Base-by-base conservation (phyloP, 2,888 invertebrate species). In the Perdita meconis region DNA sequence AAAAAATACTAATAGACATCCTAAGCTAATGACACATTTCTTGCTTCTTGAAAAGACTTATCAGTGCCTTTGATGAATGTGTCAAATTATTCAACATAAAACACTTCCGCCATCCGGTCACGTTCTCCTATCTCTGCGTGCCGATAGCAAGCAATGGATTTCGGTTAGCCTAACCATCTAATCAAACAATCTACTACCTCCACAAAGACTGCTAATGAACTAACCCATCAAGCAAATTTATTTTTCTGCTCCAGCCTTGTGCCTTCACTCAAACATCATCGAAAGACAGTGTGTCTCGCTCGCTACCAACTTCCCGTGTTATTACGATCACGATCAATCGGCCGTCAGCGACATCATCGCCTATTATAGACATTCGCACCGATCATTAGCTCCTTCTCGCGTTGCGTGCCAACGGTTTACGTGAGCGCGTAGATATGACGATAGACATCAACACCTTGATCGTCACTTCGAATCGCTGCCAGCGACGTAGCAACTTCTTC, bases 401-500 rank as follows among this genome's bases (percentile, higher is more conserved):
- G 40, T 60, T 30, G 24, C 42, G 22, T 63, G 34, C 50, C 53
- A 22, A 63, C 42, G 30, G 6, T 65, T 66, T 30, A 55, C 42
- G 47, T 24, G 47, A 50, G 40, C 16, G 53, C 16, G 24, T 19
- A 38, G 40, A 47, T 60, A 53, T 53, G 68, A 38, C 47, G 51
- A 42, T 26, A 55, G 65, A 24, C 51, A 67, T 66, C 68, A 56
- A 47, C 79, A 60, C 50, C 50, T 71, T 19, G 38, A 53, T 61
- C 71, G 59, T 40, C 36, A 13, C 13, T 50, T 34, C 24, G 22
- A 64, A 78, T 78, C 67, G 30, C 34, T 36, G 26, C 12, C 51
- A 19, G 56, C 68, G 40, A 61, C 63, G 57, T 59, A 63, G 65
- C 55, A 69, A 69, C 61, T 57, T 64, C 60, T 68, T 50, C 53